Evolutionary conservation across 1,140 invertebrate genomes (phyloP), one percentile per base, ranked within the genome.

Genomic region (Amyelois transitella): DNA sequence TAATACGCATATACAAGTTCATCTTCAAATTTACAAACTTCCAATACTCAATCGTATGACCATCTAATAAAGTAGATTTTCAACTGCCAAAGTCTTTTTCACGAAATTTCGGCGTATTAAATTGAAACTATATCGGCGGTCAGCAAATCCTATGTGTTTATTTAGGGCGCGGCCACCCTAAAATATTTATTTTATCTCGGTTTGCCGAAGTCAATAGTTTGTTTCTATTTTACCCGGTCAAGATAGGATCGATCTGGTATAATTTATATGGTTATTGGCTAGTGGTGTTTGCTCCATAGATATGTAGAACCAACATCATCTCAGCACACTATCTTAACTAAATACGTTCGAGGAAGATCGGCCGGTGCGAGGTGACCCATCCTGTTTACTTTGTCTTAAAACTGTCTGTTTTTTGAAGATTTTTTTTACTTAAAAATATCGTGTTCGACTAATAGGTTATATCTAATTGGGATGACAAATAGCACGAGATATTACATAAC

Each of bases 171-270:
- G 74, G 70, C 81, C 82, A 83, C 85, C 85, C 85, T 81, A 82
- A 88, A 83, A 88, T 88, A 88, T 88, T 88, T 86, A 86, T 83
- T 83, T 80, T 86, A 81, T 83, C 81, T 83, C 54, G 82, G 84
- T 85, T 86, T 86, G 82, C 81, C 82, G 82, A 79, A 81, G 75
- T 81, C 82, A 81, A 87, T 81, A 81, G 77, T 77, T 85, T 80
- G 75, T 83, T 80, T 71, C 71, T 70, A 81, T 81, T 83, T 81
- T 82, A 79, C 69, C 72, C 68, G 51, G 73, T 59, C 69, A 68
- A 81, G 74, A 84, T 80, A 78, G 73, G 73, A 69, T 72, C 67
- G 65, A 81, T 77, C 71, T 72, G 69, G 78, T 72, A 77, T 79
- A 86, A 82, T 81, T 85, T 85, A 83, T 85, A 81, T 71, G 55